Base-by-base conservation (phyloP, 2,113 vertebrate genomes). In the Mustela nigripes region DNA sequence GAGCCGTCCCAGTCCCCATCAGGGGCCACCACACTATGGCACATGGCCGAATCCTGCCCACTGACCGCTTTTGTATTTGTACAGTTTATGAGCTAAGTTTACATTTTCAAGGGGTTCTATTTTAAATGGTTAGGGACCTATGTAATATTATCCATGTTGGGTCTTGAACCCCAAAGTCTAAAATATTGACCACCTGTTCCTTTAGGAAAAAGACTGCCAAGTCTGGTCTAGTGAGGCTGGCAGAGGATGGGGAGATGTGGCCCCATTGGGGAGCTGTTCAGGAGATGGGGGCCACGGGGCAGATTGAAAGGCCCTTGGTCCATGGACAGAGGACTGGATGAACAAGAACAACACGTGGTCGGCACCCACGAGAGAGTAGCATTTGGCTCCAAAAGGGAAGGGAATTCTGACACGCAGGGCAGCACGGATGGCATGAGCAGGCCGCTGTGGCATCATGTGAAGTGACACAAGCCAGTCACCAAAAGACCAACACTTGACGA, bases 191-290 rank as follows among this genome's bases (percentile, higher is more conserved):
- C 50, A 11, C 53, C 22, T 79, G 69, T 33, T 42, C 26, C 48
- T 91, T 91, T 73, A 73, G 82, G 58, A 24, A 92, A 62, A 63
- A 74, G 42, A n/a, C 89, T 71, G 18, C 39, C 26, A 28, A 19
- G 8, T 26, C 21, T 48, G 56, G 26, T 48, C 18, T 71, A 10
- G 22, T 19, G 78, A 82, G 28, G 53, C 36, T 7, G 14, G 58
- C 6, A 60, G 63, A 22, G 31, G 53, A 26, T 28, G 26, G 67
- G 39, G 14, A 71, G 82, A 67, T 45, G 50, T 58, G 28, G 36
- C 7, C 31, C 50, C 28, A 28, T 60, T 48, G 5, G 12, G 69
- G 19, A 42, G 60, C 33, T 15, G 9, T 11, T 42, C 33, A 69
- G 39, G 79, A 85, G 71, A 62, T 58, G 9, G 36, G 65, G 50